Percentiles rank a stretch among this genome's conserved stretches.
These are phyloP conservation scores for Speoplatyrhinus poulsoni DNA, from an alignment of 2,113 vertebrate genomes.

Conservation along the genomic window DNA sequence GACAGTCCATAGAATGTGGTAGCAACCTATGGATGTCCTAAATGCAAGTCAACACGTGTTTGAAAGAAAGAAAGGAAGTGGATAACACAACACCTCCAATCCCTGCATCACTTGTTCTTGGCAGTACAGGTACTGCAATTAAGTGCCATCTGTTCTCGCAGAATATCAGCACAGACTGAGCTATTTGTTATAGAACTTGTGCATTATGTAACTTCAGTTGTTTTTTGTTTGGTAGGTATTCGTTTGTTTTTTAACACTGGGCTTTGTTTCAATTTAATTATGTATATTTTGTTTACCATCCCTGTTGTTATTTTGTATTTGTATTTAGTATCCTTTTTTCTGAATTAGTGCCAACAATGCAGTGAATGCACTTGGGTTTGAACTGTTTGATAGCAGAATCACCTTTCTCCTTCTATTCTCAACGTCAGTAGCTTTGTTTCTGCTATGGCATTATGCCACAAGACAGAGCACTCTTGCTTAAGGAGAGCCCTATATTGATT, in stretches of 20 bases:
- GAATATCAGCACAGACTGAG: constrained; percentile 51
- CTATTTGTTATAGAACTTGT: constrained; percentile 36
- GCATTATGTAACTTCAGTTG: no score
- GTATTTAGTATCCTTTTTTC: background rate
- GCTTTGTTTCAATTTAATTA: no score
- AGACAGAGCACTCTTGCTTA: constrained; percentile 62
- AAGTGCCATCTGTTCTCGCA: constrained; percentile 57
- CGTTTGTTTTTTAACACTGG: no score
- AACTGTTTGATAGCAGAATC: constrained; percentile 23
- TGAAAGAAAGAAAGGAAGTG: no score
- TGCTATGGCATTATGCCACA: constrained; percentile 53
- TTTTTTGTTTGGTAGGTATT: no score
- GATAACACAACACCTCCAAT: background rate
- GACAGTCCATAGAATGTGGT: no score
- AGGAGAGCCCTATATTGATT: constrained; percentile 61
- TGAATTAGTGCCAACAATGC: background rate
- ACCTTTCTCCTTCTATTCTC: constrained; percentile 39
- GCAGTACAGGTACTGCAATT: constrained; percentile 46
- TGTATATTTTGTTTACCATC: no score
- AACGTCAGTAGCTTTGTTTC: constrained; percentile 58
- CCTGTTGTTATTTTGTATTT: no score
- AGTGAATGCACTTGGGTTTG: background rate
- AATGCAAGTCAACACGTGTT: no score
- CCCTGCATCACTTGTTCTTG: constrained; percentile 24
- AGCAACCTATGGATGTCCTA: no score